These are phyloP conservation scores for Maccullochella peelii DNA, from an alignment of 2,113 vertebrate species.

Conservation along the genomic window DNA sequence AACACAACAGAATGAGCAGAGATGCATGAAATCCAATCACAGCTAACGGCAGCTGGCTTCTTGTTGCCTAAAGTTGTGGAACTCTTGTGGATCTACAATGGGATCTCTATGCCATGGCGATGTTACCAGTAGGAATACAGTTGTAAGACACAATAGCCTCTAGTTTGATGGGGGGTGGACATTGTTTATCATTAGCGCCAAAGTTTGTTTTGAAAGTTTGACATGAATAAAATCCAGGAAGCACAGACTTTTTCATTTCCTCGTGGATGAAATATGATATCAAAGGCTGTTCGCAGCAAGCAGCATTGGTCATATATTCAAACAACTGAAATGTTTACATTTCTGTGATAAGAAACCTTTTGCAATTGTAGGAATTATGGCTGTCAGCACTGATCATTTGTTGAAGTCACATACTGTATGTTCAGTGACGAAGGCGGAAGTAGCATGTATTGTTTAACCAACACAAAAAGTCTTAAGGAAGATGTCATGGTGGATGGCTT, in stretches of 20 bases:
- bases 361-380: not conserved
- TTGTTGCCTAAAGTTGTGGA: slow-evolving; percentile 52
- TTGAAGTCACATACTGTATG: not conserved
- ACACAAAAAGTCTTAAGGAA: not conserved
- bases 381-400: not conserved
- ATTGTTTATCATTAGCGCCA: slow-evolving; percentile 27
- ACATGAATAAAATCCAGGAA: slow-evolving; percentile 1
- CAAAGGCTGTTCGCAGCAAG: not conserved
- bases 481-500: not conserved
- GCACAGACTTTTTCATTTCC: not conserved
- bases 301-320: not conserved
- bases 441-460: not conserved
- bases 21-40: slow-evolving; percentile 75
- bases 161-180: slow-evolving; percentile 26
- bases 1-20: slow-evolving; percentile 66
- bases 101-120: slow-evolving; percentile 33
- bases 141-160: slow-evolving; percentile 20
- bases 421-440: not conserved
- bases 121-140: slow-evolving; percentile 25
- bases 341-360: not conserved
- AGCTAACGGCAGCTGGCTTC: slow-evolving; percentile 66
- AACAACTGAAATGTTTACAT: not conserved
- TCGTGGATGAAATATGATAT: not conserved
- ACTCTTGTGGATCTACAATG: slow-evolving; percentile 50
- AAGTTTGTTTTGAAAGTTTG: slow-evolving; percentile 37